Evolutionary conservation across 2,797 vertebrate genomes (phyloP).

Genomic region (Eospalax fontanierii): DNA sequence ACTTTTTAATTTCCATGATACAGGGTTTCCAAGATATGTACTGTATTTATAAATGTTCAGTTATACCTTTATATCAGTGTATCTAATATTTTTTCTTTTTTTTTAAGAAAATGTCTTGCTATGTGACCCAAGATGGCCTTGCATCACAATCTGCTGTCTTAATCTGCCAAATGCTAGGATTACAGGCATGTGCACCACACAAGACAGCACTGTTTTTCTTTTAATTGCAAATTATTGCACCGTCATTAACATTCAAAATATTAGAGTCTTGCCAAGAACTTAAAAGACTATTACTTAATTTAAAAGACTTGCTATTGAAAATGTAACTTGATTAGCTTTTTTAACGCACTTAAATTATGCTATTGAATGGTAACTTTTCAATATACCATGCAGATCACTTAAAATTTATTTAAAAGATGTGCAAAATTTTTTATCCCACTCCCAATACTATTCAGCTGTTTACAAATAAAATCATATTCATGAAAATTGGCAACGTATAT

Average conservation of each 20-base stretch:
- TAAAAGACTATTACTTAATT: not conserved
- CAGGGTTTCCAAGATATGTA: not conserved
- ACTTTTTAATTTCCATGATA: not conserved
- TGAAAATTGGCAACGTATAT: not conserved
- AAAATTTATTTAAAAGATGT: not conserved
- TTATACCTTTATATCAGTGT: no score
- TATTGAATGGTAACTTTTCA: not conserved
- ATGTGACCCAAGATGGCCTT: no score
- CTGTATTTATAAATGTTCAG: no score
- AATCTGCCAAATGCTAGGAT: no score
- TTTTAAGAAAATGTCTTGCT: no score
- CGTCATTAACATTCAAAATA: not conserved
- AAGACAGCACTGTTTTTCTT: not conserved
- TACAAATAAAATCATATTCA: not conserved
- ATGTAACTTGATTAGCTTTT: not conserved
- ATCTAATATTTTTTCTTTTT: no score
- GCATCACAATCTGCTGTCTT: no score
- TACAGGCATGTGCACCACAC: not conserved
- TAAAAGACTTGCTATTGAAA: not conserved
- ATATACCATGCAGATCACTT: not conserved
- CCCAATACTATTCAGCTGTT: not conserved
- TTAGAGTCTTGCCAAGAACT: not conserved
- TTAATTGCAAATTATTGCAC: not conserved
- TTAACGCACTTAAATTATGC: not conserved
- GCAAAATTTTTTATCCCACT: not conserved